Conservation (phyloP, 2,888 invertebrate species). For the Nymphalis urticae region DNA sequence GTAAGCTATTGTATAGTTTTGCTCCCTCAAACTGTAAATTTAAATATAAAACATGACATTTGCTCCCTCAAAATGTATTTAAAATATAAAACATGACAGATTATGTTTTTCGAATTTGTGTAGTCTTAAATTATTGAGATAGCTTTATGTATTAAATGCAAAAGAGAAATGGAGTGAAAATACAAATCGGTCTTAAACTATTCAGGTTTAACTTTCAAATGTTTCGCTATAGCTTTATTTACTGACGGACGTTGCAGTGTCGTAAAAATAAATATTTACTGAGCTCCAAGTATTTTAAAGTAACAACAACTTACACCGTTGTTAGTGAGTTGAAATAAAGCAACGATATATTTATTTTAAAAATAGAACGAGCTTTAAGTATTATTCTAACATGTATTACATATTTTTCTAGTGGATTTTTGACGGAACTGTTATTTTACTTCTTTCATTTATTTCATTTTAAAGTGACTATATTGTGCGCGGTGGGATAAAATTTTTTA, state of each 20-base stretch:
- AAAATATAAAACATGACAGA: not conserved
- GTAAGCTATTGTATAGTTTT: too few species aligned
- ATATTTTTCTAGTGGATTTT: not conserved
- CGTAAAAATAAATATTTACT: not conserved
- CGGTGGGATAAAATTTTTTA: too few species aligned
- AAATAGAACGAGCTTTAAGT: not conserved
- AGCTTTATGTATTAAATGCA: too few species aligned
- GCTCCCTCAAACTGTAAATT: too few species aligned
- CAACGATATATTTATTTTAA: not conserved
- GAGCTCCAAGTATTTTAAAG: not conserved
- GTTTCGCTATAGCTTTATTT: constrained; percentile 14
- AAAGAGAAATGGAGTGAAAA: too few species aligned
- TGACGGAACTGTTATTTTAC: not conserved
- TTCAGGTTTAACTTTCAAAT: too few species aligned
- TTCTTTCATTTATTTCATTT: not conserved
- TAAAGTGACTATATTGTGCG: not conserved
- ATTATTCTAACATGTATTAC: not conserved
- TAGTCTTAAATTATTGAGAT: too few species aligned
- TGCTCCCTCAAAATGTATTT: too few species aligned
- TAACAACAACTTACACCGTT: not conserved
- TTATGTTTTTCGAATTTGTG: too few species aligned
- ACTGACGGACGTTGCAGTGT: constrained; percentile 3
- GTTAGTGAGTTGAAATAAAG: not conserved
- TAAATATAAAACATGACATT: too few species aligned
- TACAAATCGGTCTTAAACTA: too few species aligned